Conservation (phyloP, 2,797 vertebrate genomes). For the Typhlichthys subterraneus region DNA sequence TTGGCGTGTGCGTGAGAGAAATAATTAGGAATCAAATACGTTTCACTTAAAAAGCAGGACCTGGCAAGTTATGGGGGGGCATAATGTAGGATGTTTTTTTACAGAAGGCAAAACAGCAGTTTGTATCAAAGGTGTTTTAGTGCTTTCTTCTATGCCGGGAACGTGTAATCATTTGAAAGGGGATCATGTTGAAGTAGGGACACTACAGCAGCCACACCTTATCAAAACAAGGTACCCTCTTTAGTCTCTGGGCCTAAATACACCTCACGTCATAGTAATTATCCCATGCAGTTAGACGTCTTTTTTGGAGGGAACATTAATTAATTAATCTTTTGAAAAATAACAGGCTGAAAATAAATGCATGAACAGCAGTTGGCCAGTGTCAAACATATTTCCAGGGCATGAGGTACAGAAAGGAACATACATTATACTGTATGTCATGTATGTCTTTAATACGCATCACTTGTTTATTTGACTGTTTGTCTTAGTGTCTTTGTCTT, state of each 20-base stretch:
- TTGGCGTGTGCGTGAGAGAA: slow-evolving; percentile 33
- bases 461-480: slow-evolving; percentile 9
- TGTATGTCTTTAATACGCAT: slow-evolving; percentile 49
- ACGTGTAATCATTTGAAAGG: slow-evolving; percentile 66
- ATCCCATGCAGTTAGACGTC: slow-evolving; percentile 41
- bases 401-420: slow-evolving; percentile 20
- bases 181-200: slow-evolving; percentile 61
- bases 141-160: slow-evolving; percentile 56
- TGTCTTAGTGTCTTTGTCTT: no score
- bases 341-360: slow-evolving; percentile 13
- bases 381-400: slow-evolving; percentile 1
- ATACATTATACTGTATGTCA: slow-evolving; percentile 17
- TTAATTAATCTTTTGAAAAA: slow-evolving; percentile 6
- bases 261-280: slow-evolving; percentile 60
- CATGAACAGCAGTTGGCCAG: slow-evolving; percentile 13
- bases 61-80: slow-evolving; percentile 34
- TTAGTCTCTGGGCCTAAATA: slow-evolving; percentile 61
- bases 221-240: slow-evolving; percentile 67
- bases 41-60: slow-evolving; percentile 41
- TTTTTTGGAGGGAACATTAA: slow-evolving; percentile 31
- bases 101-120: slow-evolving; percentile 37
- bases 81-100: slow-evolving; percentile 38
- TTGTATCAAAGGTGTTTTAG: slow-evolving; percentile 39
- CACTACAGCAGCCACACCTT: slow-evolving; percentile 66
- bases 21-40: slow-evolving; percentile 38